phyloP scores from a whole-genome alignment of 2,888 invertebrate species.

The Palloptera scutellata region DNA sequence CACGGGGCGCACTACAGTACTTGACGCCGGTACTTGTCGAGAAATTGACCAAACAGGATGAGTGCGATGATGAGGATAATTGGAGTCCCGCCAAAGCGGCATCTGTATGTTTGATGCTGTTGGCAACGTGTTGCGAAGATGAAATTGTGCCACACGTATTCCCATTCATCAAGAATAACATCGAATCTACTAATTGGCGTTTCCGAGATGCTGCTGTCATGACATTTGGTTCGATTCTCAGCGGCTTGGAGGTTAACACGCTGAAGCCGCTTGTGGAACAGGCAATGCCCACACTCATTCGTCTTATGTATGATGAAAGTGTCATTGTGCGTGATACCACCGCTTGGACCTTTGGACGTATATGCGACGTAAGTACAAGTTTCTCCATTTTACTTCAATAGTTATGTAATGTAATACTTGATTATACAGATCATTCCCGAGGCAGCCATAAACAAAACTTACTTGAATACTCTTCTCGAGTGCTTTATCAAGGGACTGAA shows the following conservation, averaged over 20 bases:
- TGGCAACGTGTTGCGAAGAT: slow-evolving; percentile 97
- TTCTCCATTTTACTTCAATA: neutral
- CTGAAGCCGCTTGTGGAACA: slow-evolving; percentile 94
- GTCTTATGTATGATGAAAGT: slow-evolving; percentile 91
- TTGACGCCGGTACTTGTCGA: slow-evolving; percentile 93
- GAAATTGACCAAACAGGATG: slow-evolving; percentile 95
- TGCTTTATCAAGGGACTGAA: slow-evolving; percentile 85
- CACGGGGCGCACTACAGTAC: slow-evolving; percentile 96
- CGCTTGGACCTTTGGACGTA: slow-evolving; percentile 97
- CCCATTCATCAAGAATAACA: slow-evolving; percentile 95
- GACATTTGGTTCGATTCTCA: slow-evolving; percentile 95
- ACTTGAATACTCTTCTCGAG: slow-evolving; percentile 82
- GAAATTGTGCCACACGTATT: slow-evolving; percentile 94
- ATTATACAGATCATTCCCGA: slow-evolving; percentile 79
- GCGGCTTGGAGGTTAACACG: slow-evolving; percentile 87
- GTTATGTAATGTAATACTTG: neutral
- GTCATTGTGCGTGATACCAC: slow-evolving; percentile 96
- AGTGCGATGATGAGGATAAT: slow-evolving; percentile 97
- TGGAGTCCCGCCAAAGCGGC: slow-evolving; percentile 99
- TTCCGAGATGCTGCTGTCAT: slow-evolving; percentile 96
- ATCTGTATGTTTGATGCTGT: slow-evolving; percentile 96
- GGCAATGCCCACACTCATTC: slow-evolving; percentile 95
- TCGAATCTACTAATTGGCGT: slow-evolving; percentile 91
- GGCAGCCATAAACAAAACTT: slow-evolving; percentile 88
- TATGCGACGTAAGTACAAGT: slow-evolving; percentile 78